Evolutionary conservation across 2,888 invertebrate genomes (phyloP).

Genomic region (Phytoseiulus persimilis): DNA sequence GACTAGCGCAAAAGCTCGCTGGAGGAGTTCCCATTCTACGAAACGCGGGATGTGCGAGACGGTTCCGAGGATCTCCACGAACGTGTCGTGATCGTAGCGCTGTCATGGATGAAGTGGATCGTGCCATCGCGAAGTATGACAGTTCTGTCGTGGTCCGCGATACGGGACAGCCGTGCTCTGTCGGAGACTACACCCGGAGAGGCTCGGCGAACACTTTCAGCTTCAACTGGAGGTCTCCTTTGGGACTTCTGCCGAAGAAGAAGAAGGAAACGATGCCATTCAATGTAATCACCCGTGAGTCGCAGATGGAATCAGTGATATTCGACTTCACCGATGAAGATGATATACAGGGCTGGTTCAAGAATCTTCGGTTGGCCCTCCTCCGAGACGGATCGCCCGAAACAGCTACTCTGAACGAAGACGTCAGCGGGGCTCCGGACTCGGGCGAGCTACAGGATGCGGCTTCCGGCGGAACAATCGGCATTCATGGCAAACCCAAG

Average conservation of each 20-base stretch:
- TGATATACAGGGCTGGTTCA: neutral
- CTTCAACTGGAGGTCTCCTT: conserved; percentile 22
- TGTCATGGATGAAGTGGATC: neutral
- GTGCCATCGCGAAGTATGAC: neutral
- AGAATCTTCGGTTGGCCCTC: neutral
- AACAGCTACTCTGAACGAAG: neutral
- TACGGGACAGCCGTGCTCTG: neutral
- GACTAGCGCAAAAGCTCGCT: neutral
- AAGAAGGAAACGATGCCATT: neutral
- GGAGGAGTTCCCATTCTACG: neutral
- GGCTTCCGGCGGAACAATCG: too few species aligned
- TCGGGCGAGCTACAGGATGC: too few species aligned
- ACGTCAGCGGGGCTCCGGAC: neutral
- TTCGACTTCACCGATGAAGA: conserved; percentile 12
- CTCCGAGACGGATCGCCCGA: neutral
- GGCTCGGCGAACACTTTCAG: neutral
- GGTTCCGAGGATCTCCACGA: neutral
- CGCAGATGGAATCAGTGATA: conserved; percentile 10
- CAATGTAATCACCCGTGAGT: neutral
- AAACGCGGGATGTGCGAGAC: neutral
- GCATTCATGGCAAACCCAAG: too few species aligned
- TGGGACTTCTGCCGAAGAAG: neutral
- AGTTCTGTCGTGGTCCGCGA: neutral
- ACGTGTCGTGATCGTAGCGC: neutral
- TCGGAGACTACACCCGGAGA: neutral